A percentile compares a stretch with the other conserved stretches of the same genome.
Conservation (phyloP, 2,797 vertebrate genomes). For the Morus bassanus region DNA sequence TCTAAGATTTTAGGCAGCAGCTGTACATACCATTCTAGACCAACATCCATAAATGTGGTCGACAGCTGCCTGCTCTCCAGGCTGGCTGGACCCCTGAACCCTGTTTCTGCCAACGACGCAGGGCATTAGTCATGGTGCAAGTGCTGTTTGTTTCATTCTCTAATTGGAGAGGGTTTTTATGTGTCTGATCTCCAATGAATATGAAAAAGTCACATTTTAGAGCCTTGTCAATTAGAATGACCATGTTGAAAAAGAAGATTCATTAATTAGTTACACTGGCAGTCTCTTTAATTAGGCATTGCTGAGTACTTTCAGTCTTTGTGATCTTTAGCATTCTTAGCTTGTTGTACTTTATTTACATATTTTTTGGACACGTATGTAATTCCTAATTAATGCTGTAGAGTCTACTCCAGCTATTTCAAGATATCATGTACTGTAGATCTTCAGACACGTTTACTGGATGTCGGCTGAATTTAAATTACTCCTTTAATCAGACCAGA, state of each 20-base stretch:
- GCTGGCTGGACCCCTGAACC: background rate
- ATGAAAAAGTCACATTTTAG: background rate
- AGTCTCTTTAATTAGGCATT: conserved; percentile 53
- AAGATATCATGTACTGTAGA: conserved; percentile 44
- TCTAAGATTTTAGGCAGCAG: background rate
- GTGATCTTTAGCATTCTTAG: conserved; percentile 44
- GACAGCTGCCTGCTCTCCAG: background rate
- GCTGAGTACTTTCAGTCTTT: conserved; percentile 50
- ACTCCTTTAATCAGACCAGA: conserved; percentile 20
- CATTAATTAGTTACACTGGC: conserved; percentile 55
- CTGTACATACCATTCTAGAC: background rate
- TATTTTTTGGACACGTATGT: conserved; percentile 18
- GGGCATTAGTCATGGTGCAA: background rate
- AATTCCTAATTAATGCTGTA: conserved; percentile 54
- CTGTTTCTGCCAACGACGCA: rapidly evolving
- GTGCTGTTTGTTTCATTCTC: background rate
- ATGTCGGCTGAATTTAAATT: conserved; percentile 55
- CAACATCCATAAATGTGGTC: background rate
- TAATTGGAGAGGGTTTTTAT: background rate
- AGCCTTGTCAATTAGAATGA: background rate
- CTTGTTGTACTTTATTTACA: conserved; percentile 62
- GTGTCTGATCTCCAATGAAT: background rate
- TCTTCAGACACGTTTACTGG: conserved; percentile 8
- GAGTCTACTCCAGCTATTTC: conserved; percentile 55
- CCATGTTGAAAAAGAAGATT: conserved; percentile 39